A percentile compares a stretch with the other conserved stretches of the same genome.
Evolutionary conservation across 2,888 invertebrate genomes (phyloP).

Genomic region (Caenorhabditis doughertyi): DNA sequence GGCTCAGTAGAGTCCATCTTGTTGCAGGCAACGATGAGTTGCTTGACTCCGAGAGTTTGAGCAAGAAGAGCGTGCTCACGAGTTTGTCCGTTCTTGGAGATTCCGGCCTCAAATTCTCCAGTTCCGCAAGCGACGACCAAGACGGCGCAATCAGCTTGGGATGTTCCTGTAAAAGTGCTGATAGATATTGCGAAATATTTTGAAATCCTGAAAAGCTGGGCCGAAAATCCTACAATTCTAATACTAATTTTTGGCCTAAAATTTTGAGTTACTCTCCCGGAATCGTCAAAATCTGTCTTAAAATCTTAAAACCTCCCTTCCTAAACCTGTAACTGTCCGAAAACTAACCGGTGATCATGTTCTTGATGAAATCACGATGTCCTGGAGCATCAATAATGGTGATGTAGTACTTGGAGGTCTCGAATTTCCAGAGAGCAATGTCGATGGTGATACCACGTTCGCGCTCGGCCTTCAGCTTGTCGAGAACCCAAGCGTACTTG

Average conservation of each 20-base stretch:
- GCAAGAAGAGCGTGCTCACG: constrained; percentile 98
- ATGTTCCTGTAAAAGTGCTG: constrained; percentile 77
- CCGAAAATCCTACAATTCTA: constrained; percentile 3
- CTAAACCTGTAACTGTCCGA: neutral
- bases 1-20: constrained; percentile 99
- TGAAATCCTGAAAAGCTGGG: constrained; percentile 85
- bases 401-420: constrained; percentile 83
- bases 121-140: constrained; percentile 98
- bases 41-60: constrained; percentile 98
- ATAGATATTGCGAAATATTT: neutral
- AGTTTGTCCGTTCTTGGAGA: constrained; percentile 99
- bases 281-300: neutral
- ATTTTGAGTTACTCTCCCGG: neutral
- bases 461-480: constrained; percentile 92
- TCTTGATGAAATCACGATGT: constrained; percentile 99
- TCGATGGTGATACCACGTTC: constrained; percentile 83
- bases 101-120: constrained; percentile 99
- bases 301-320: neutral
- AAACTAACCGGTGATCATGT: constrained; percentile 96
- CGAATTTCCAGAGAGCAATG: constrained; percentile 83
- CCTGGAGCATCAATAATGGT: constrained; percentile 98
- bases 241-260: neutral
- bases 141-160: constrained; percentile 95
- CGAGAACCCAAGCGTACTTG: constrained; percentile 99
- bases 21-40: constrained; percentile 98